Conservation (phyloP, 1,140 invertebrate species). For the Triops longicaudatus region DNA sequence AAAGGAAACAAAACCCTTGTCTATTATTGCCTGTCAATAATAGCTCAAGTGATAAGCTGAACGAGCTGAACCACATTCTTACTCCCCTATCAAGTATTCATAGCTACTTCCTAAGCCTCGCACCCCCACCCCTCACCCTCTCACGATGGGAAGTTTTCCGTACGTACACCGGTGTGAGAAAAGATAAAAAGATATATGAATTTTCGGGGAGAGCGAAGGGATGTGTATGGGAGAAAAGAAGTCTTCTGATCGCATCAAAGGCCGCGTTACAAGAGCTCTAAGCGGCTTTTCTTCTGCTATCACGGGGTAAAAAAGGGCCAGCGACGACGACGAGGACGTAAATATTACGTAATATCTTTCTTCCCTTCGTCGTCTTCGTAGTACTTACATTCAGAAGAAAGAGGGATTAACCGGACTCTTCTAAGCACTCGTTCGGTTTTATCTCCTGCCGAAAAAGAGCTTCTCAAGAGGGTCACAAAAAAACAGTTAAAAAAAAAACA, state of each 20-base stretch:
- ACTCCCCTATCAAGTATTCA: background rate
- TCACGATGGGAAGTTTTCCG: background rate
- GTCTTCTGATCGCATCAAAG: background rate
- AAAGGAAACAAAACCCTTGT: background rate
- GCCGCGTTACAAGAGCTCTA: background rate
- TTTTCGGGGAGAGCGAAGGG: background rate
- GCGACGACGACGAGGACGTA: background rate
- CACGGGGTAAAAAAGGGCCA: background rate
- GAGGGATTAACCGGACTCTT: background rate
- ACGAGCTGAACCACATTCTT: background rate
- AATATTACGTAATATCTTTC: constrained; percentile 7
- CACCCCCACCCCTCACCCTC: background rate
- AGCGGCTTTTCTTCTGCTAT: background rate
- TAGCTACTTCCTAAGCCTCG: background rate
- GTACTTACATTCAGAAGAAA: background rate
- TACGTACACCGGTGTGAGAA: background rate
- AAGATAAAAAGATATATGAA: background rate
- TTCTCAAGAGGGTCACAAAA: background rate
- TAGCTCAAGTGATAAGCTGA: constrained; percentile 8
- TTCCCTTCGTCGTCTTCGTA: background rate
- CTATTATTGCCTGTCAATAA: constrained; percentile 9
- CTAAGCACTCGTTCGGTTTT: background rate
- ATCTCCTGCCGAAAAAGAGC: background rate
- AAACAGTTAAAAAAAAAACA: background rate
- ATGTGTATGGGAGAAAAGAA: background rate